Percentiles rank a stretch among this genome's conserved stretches.
phyloP scores from a whole-genome alignment of 1,140 invertebrate species.

The Drosophila trapezifrons region DNA sequence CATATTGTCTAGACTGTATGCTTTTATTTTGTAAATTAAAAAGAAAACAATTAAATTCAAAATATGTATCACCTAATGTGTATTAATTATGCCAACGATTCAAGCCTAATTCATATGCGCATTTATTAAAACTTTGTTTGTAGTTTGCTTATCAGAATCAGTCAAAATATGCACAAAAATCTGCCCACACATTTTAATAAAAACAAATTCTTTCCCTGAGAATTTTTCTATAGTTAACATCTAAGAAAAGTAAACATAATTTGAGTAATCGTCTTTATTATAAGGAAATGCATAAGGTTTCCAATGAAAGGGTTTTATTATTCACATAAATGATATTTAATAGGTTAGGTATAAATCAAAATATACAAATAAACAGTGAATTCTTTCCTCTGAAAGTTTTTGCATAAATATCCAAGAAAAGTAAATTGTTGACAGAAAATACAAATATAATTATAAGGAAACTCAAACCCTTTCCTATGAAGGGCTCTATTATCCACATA shows the following conservation, averaged over 20 bases:
- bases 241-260: background rate
- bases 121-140: slow-evolving; percentile 12
- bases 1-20: too few species aligned
- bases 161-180: background rate
- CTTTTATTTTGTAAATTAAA: background rate
- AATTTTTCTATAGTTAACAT: background rate
- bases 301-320: background rate
- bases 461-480: background rate
- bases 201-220: background rate
- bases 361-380: background rate
- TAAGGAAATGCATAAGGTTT: background rate
- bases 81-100: slow-evolving; percentile 28
- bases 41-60: background rate
- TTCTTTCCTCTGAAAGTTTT: background rate
- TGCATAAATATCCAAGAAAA: background rate
- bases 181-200: background rate
- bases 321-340: background rate
- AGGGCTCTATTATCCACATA: background rate
- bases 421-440: too few species aligned
- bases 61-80: slow-evolving; percentile 23
- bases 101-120: slow-evolving; percentile 20
- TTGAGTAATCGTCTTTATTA: background rate
- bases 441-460: background rate
- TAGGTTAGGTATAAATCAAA: background rate
- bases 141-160: background rate